phyloP scores from a whole-genome alignment of 2,888 invertebrate genomes.

The Macroteleia sp. region DNA sequence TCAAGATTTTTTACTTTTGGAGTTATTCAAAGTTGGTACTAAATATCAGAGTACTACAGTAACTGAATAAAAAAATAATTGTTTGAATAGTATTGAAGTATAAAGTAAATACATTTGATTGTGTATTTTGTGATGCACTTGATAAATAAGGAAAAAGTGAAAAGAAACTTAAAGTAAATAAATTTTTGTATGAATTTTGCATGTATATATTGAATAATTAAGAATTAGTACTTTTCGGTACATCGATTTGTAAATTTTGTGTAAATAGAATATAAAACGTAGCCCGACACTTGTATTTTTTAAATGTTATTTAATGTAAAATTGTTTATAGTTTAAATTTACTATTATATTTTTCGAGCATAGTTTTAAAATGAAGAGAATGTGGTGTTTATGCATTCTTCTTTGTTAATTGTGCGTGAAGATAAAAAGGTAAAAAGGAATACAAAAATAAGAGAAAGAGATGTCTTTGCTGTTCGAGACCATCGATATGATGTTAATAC shows the following conservation, averaged over 20 bases:
- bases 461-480: slow-evolving; percentile 2
- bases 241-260: too few relatives aligned
- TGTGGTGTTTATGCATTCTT: slow-evolving; percentile 1
- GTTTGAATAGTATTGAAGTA: too few relatives aligned
- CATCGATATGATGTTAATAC: background rate
- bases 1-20: slow-evolving; percentile 1
- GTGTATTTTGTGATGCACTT: too few relatives aligned
- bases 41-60: too few relatives aligned
- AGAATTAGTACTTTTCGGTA: too few relatives aligned
- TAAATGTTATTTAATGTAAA: slow-evolving; percentile 16
- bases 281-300: slow-evolving; percentile 8
- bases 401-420: slow-evolving; percentile 20
- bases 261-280: slow-evolving; percentile 38
- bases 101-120: too few relatives aligned
- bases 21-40: slow-evolving; percentile 7
- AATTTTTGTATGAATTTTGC: too few relatives aligned
- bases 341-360: slow-evolving; percentile 38
- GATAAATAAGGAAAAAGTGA: too few relatives aligned
- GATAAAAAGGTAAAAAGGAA: slow-evolving; percentile 2
- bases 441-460: background rate
- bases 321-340: slow-evolving; percentile 30
- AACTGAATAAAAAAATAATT: too few relatives aligned
- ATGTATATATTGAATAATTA: too few relatives aligned
- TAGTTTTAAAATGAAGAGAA: slow-evolving; percentile 18
- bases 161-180: too few relatives aligned